A percentile compares a stretch with the other conserved stretches of the same genome.
phyloP scores from a whole-genome alignment of 2,888 invertebrate genomes.

The Apodemia hepburni region DNA sequence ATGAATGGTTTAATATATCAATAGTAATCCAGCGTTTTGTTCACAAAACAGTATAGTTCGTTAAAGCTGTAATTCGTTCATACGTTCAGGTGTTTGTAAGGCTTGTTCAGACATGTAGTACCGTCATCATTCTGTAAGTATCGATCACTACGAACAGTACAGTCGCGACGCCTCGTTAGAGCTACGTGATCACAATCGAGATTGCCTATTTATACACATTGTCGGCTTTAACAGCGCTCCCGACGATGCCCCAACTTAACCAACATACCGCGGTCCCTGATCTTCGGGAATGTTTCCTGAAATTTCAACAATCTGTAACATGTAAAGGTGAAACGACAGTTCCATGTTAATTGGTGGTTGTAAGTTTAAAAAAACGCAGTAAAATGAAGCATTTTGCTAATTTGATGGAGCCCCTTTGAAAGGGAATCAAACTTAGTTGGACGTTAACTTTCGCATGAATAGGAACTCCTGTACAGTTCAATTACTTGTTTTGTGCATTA shows the following conservation, averaged over 20 bases:
- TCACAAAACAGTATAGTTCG: too few species aligned
- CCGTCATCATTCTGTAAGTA: constrained; percentile 49
- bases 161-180: constrained; percentile 72
- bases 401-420: constrained; percentile 55
- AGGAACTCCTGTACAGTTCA: constrained; percentile 25
- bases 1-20: too few species aligned
- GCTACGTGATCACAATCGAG: constrained; percentile 72
- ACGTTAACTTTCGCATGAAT: constrained; percentile 60
- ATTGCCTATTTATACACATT: constrained; percentile 75
- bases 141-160: constrained; percentile 50
- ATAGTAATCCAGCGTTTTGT: too few species aligned
- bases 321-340: constrained; percentile 30
- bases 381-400: constrained; percentile 52
- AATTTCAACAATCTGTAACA: constrained; percentile 29
- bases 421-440: constrained; percentile 54
- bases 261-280: constrained; percentile 41
- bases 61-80: background rate
- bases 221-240: constrained; percentile 53
- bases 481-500: constrained; percentile 9
- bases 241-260: constrained; percentile 41
- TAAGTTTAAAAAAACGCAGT: constrained; percentile 41
- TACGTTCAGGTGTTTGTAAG: background rate
- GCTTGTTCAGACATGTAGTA: constrained; percentile 17
- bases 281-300: constrained; percentile 34
- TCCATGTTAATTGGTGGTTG: constrained; percentile 37